phyloP scores from a whole-genome alignment of 1,140 invertebrate species.

The Scylla paramamosain region DNA sequence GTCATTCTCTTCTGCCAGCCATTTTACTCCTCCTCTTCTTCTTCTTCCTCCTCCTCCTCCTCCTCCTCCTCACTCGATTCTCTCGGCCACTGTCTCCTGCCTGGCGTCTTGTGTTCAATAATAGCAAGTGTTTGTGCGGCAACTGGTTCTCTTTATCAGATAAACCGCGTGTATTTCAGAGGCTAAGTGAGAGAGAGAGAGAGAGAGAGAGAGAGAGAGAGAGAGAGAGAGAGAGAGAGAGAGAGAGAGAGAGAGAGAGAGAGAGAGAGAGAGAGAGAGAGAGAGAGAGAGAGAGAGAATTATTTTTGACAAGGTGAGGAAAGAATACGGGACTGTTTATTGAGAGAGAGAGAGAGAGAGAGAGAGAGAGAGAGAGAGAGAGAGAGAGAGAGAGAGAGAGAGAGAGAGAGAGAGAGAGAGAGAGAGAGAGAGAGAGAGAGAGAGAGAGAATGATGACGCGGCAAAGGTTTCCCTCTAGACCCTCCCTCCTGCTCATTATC shows the following conservation, averaged over 20 bases:
- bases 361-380: not conserved
- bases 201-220: not conserved
- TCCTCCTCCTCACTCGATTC: too few species aligned
- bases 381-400: not conserved
- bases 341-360: not conserved
- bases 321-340: not conserved
- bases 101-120: too few species aligned
- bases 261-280: constrained; percentile 30
- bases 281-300: constrained; percentile 15
- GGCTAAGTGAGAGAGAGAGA: not conserved
- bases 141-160: too few species aligned
- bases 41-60: too few species aligned
- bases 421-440: constrained; percentile 16
- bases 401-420: constrained; percentile 32
- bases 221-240: not conserved
- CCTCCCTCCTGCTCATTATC: not conserved
- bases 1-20: too few species aligned
- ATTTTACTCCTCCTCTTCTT: too few species aligned
- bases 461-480: too few species aligned
- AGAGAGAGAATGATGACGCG: not conserved
- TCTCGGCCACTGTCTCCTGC: too few species aligned
- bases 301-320: not conserved
- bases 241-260: constrained; percentile 6
- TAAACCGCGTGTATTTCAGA: not conserved
- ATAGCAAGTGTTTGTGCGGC: too few species aligned